Conservation (phyloP, 2,113 vertebrate genomes). For the Blennius ocellaris region DNA sequence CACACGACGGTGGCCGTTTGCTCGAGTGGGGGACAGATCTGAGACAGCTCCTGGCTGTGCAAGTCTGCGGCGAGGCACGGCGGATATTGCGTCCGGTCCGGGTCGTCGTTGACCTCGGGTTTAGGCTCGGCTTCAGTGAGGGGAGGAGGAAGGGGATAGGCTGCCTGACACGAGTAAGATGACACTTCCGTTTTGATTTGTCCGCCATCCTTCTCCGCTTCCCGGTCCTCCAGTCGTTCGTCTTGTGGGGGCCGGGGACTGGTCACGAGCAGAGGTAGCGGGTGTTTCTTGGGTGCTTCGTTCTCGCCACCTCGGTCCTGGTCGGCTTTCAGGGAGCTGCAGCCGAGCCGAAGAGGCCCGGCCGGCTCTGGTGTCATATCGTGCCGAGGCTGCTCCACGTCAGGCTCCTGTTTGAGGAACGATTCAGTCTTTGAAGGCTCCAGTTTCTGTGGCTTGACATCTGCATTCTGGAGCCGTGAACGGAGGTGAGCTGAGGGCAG, state of each 20-base stretch:
- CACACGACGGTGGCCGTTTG: neutral
- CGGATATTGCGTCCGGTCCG: constrained; percentile 22
- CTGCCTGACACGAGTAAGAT: constrained; percentile 74
- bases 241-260: constrained; percentile 29
- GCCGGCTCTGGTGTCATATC: constrained; percentile 32
- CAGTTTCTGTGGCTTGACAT: constrained; percentile 86
- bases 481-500: constrained; percentile 76
- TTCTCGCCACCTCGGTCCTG: constrained; percentile 20
- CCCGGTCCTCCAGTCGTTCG: constrained; percentile 69
- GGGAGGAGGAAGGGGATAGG: constrained; percentile 76
- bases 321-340: constrained; percentile 26
- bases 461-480: constrained; percentile 75
- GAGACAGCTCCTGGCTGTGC: constrained; percentile 27
- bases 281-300: constrained; percentile 27
- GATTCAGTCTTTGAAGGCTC: constrained; percentile 41
- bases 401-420: constrained; percentile 57
- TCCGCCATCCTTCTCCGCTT: constrained; percentile 77
- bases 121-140: constrained; percentile 75
- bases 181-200: constrained; percentile 77
- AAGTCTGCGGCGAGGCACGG: constrained; percentile 23
- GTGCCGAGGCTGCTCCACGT: constrained; percentile 24
- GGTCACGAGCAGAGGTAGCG: constrained; percentile 23
- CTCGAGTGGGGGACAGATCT: constrained; percentile 11
- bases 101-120: constrained; percentile 61
- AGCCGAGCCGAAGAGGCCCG: constrained; percentile 40